Evolutionary conservation across 1,140 invertebrate species (phyloP).

Genomic region (Lepidurus packardi): DNA sequence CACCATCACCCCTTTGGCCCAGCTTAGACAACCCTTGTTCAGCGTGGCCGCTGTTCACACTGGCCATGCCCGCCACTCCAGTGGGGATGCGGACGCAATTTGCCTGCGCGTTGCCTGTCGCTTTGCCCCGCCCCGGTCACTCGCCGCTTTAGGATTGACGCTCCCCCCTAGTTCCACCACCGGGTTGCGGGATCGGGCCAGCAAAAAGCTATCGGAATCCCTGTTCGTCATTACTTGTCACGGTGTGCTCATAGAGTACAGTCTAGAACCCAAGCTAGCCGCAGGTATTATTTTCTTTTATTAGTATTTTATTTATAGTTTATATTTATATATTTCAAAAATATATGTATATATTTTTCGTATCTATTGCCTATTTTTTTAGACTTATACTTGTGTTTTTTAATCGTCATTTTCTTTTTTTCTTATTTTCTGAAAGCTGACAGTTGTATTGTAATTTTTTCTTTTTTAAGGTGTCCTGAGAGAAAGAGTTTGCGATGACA

Average conservation of each 20-base stretch:
- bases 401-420: constrained; percentile 25
- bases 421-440: constrained; percentile 31
- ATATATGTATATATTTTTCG: no score
- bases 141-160: constrained; percentile 29
- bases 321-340: constrained; percentile 1
- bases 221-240: constrained; percentile 84
- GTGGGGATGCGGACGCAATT: constrained; percentile 38
- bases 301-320: background rate
- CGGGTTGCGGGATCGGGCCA: constrained; percentile 31
- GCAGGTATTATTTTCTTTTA: constrained; percentile 44
- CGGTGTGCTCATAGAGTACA: constrained; percentile 82
- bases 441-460: constrained; percentile 26
- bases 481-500: constrained; percentile 85
- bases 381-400: no score
- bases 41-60: constrained; percentile 32
- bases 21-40: constrained; percentile 67
- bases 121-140: constrained; percentile 36
- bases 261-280: constrained; percentile 72
- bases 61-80: constrained; percentile 36
- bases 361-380: no score
- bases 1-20: constrained; percentile 69
- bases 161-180: constrained; percentile 25
- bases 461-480: constrained; percentile 61
- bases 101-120: constrained; percentile 30
- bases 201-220: constrained; percentile 60